These are phyloP conservation scores for Tenualosa thibaudeaui DNA, from an alignment of 2,797 vertebrate species.

Conservation along the genomic window DNA sequence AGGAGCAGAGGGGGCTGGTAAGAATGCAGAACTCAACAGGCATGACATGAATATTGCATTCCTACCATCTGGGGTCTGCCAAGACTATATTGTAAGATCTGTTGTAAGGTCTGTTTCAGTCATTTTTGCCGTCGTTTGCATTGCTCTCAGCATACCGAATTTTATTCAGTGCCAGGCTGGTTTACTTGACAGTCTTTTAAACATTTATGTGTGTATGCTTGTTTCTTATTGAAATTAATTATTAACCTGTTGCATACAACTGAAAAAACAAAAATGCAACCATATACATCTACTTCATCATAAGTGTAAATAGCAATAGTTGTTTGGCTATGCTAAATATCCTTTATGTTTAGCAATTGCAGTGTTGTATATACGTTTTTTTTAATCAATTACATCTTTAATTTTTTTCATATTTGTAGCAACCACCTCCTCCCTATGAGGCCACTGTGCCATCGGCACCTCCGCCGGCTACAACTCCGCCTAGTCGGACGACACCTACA, in stretches of 20 bases:
- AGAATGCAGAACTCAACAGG: constrained; percentile 1
- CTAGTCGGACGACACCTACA: constrained; percentile 81
- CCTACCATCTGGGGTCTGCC: not conserved
- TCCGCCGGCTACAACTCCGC: constrained; percentile 70
- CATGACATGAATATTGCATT: not conserved
- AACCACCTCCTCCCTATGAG: constrained; percentile 74
- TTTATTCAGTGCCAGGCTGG: not conserved
- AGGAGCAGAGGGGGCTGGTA: not conserved
- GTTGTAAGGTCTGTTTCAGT: not conserved
- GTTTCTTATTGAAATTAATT: not conserved
- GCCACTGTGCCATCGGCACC: constrained; percentile 62
- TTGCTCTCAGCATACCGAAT: not conserved
- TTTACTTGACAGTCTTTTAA: not conserved
- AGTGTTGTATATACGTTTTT: not conserved
- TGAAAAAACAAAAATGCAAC: not conserved
- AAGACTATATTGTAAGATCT: not conserved
- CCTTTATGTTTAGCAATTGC: not conserved
- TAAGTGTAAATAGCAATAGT: not conserved
- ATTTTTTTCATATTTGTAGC: constrained; percentile 28
- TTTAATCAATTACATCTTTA: not conserved
- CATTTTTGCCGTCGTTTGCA: not conserved
- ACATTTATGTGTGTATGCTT: not conserved
- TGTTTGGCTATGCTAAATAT: not conserved
- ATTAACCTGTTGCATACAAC: not conserved
- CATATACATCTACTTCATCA: not conserved